phyloP scores from a whole-genome alignment of 2,113 vertebrate species.

The Pycnonotus jocosus region DNA sequence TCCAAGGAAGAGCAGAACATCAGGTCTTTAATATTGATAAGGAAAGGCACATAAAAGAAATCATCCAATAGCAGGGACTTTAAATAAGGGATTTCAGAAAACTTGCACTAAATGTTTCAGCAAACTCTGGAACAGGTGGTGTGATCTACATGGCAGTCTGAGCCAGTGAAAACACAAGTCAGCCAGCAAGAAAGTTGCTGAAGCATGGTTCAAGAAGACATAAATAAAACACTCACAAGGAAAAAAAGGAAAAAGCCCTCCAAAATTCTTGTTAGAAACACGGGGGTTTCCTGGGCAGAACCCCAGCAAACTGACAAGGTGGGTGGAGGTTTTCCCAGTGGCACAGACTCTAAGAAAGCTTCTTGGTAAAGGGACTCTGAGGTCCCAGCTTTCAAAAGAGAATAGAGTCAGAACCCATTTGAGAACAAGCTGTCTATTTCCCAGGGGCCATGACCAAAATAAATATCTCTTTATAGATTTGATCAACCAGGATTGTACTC shows the following conservation, averaged over 20 bases:
- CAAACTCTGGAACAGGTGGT: slow-evolving; percentile 58
- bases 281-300: background rate
- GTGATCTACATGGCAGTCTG: background rate
- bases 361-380: background rate
- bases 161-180: slow-evolving; percentile 59
- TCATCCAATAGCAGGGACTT: background rate
- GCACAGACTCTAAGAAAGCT: background rate
- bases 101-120: slow-evolving; percentile 26
- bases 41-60: slow-evolving; percentile 14
- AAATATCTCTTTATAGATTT: background rate
- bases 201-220: slow-evolving; percentile 18
- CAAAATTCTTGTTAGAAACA: background rate
- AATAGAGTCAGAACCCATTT: background rate
- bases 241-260: background rate
- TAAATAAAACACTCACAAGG: slow-evolving; percentile 31
- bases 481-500: background rate
- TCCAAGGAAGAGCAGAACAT: slow-evolving; percentile 1
- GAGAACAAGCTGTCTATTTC: background rate
- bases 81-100: slow-evolving; percentile 30
- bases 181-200: slow-evolving; percentile 27
- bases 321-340: background rate
- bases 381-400: background rate
- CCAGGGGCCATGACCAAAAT: background rate
- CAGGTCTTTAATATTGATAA: slow-evolving; percentile 41
- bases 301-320: background rate